Base-by-base conservation (phyloP, 1,140 invertebrate species). In the Heliconius nattereri region DNA sequence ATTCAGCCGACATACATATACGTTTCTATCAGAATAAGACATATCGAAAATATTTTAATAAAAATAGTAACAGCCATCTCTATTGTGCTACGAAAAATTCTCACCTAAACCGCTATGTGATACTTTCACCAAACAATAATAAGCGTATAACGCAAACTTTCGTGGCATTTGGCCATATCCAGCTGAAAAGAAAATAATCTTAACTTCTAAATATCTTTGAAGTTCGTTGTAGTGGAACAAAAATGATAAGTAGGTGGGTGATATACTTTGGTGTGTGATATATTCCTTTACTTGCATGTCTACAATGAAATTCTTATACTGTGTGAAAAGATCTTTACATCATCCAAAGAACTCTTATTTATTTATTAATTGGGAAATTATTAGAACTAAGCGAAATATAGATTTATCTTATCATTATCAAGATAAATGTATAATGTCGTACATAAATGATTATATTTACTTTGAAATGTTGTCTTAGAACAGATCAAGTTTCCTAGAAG, bases 141-240 rank as follows among this genome's bases (percentile, higher is more conserved):
- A 26, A 66, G 37, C 32, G 54, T 66, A 66, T 66, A 75, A 75
- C 52, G 74, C n/a, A 57, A 76, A 76, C 11, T 76, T 76, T 71
- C 32, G 75, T 75, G 75, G 75, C 75, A 49, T 71, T 70, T 76
- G 75, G 75, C 37, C 54, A 66, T 66, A 29, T 76, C 23, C 52
- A 20, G 29, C 32, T 66, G 74, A 66, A 40, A 23, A 75, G 75
- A 66, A n/a, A n/a, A n/a, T n/a, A n/a, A 45, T 76, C 35, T 60
- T 66, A 66, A 66, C 60, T 66, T 72, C 71, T 20, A 72, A 40
- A 72, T 16, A 37, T 72, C 32, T 40, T 26, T 60, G 19, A 60
- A 60, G 54, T 60, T 60, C 54, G 54, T 66, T 66, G 23, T 13
- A 66, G 60, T 66, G 23, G 23, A 13, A 66, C 23, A 29, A 29